Base-by-base conservation (phyloP, 2,888 invertebrate species). In the Hybos culiciformis region DNA sequence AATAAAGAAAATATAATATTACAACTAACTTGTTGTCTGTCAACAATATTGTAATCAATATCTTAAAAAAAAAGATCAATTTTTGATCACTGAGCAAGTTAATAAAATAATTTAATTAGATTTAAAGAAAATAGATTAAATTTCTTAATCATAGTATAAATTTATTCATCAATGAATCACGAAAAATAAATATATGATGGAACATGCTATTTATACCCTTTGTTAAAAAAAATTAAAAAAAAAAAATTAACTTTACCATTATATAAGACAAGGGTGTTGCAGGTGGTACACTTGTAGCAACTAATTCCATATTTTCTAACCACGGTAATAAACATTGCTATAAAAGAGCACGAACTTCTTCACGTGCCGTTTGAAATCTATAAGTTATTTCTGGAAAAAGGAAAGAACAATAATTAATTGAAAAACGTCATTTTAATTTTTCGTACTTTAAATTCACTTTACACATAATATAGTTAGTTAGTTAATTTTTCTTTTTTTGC, bases 271-370 rank as follows among this genome's bases (percentile, higher is more conserved):
- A 72, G 3, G 84, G 82, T 62, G 85, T 85, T 24, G 82, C 80
- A 0, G 91, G 90, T n/a, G 91, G 91, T 47, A 94, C 84, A 59
- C 91, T 90, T 14, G 93, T 92, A 61, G 98, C 97, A 5, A 97
- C 91, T 48, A 98, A 74, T 68, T 98, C 97, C 80, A 98, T 91
- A 69, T 98, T 98, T 60, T 93, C 87, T 44, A 98, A 73, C 98
- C 98, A 98, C 12, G 97, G 97, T 44, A 94, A 71, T 53, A 98
- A 70, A 63, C 94, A 93, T 59, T 91, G 88, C 42, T 98, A 72
- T 51, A 98, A 70, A 48, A 91, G 71, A 55, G 94, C 90, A 2
- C 93, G 78, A 1, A 96, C 88, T 62, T 93, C 87, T 5, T 92
- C 84, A 33, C 92, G 75, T 0, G 97, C 96, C 7, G 92, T 92